These are phyloP conservation scores for Brachyhypopomus occidentalis DNA, from an alignment of 2,113 vertebrate genomes.

Conservation along the genomic window DNA sequence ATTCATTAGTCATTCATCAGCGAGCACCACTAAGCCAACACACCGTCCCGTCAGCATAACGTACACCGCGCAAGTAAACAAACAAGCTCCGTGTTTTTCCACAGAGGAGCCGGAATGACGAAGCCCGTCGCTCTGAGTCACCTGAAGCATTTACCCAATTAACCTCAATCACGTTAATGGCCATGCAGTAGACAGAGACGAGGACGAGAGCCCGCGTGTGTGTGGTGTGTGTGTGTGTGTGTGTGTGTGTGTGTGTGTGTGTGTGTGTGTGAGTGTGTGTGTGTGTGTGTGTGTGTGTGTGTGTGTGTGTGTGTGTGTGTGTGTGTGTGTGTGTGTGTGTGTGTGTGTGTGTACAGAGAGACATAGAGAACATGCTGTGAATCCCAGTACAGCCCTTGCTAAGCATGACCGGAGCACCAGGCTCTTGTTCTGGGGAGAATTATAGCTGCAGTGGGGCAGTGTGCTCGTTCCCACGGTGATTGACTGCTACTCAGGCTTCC, in stretches of 20 bases:
- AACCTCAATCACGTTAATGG: slow-evolving; percentile 54
- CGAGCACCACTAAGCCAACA: slow-evolving; percentile 9
- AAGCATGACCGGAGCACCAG: slow-evolving; percentile 21
- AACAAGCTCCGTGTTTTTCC: neutral
- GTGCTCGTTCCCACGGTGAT: slow-evolving; percentile 39
- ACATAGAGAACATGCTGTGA: slow-evolving; percentile 44
- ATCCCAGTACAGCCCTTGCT: slow-evolving; percentile 37
- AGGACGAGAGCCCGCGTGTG: slow-evolving; percentile 17
- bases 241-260: neutral
- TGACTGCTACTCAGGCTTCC: slow-evolving; percentile 36
- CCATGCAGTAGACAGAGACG: slow-evolving; percentile 32
- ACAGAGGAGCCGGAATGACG: slow-evolving; percentile 11
- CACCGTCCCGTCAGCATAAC: too few relatives aligned
- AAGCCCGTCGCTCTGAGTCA: neutral
- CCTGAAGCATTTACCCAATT: slow-evolving; percentile 47
- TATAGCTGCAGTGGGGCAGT: slow-evolving; percentile 39
- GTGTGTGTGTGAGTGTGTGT: too few relatives aligned
- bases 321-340: slow-evolving; percentile 20
- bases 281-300: neutral
- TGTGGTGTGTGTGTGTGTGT: slow-evolving; percentile 21
- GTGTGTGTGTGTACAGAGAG: neutral
- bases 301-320: neutral
- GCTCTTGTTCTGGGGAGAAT: slow-evolving; percentile 49
- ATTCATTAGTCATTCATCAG: slow-evolving; percentile 38
- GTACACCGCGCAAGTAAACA: slow-evolving; percentile 1